Evolutionary conservation across 2,797 vertebrate species (phyloP), one percentile per base, ranked within the genome.

Genomic region (Psittacula echo): DNA sequence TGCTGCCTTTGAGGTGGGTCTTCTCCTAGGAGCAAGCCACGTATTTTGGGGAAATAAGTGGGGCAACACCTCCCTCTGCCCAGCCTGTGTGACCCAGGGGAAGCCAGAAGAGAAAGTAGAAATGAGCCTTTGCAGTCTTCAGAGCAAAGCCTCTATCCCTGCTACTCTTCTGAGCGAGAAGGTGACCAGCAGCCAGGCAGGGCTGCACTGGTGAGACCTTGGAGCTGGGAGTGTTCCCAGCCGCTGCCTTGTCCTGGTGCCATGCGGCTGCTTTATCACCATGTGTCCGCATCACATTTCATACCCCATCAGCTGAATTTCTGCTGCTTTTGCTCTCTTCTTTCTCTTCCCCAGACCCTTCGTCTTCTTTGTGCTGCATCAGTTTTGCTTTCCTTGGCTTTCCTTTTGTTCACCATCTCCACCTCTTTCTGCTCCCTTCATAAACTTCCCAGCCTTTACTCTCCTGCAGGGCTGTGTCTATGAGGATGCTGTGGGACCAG

Each of bases 401-500:
- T 85, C 39, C 41, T 75, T 78, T 80, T 77, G 48, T 87, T 91
- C 79, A 34, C 44, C 7, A 1, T 26, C 68, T 80, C 37, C 58
- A 13, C 5, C 9, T 48, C 18, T 66, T 64, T 85, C 34, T 67
- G 15, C 51, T 87, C 29, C 41, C n/a, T 67, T 81, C 79, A 74
- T 66, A 42, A 72, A 34, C 48, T 41, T 56, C 44, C 41, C 48
- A 21, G 34, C 72, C 6, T 7, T 21, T 44, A 48, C 6, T 68
- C 11, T 90, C 32, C 18, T 1, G 0, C 1, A 0, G 1, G 13
- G 5, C 6, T 56, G 12, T 34, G 42, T 42, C 61, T 1, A 0
- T 41, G 58, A 1, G 1, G 68, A 12, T 84, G 70, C 11, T 3
- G 67, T 47, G 26, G 85, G 62, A 56, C 5, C 37, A 7, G 74